Evolutionary conservation across 2,888 invertebrate genomes (phyloP).

Genomic region (Perdita meconis): DNA sequence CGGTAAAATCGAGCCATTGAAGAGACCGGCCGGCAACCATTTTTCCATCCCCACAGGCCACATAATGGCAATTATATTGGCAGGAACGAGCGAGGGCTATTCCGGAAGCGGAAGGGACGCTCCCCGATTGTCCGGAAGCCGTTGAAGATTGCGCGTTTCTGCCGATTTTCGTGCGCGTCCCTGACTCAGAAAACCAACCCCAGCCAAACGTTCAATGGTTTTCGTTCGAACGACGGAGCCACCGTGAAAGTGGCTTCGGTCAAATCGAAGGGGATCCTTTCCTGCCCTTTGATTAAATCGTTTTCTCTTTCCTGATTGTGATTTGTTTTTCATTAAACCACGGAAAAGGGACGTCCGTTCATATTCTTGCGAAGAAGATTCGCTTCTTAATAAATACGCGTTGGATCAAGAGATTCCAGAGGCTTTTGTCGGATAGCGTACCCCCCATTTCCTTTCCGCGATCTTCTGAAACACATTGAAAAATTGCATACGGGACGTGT

Average conservation of each 20-base stretch:
- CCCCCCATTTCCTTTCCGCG: neutral
- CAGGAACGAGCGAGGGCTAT: conserved; percentile 61
- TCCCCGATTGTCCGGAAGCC: conserved; percentile 71
- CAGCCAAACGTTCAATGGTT: no score
- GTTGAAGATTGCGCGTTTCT: conserved; percentile 66
- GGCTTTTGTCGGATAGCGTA: neutral
- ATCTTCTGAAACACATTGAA: conserved; percentile 16
- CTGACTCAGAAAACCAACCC: conserved; percentile 15
- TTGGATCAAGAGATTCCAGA: no score
- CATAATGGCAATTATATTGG: conserved; percentile 65
- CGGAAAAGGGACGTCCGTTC: no score
- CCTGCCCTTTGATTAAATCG: no score
- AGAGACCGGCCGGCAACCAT: conserved; percentile 22
- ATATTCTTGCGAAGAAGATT: neutral
- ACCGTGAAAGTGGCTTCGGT: neutral
- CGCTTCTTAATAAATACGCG: neutral
- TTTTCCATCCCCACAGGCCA: conserved; percentile 44
- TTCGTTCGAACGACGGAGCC: no score
- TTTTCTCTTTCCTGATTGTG: no score
- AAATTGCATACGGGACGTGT: neutral
- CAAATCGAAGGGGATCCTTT: neutral
- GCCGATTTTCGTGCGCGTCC: conserved; percentile 50
- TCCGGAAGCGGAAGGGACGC: conserved; percentile 71
- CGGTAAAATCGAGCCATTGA: conserved; percentile 53
- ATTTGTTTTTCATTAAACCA: no score